These are phyloP conservation scores for Dryocosmus kuriphilus DNA, from an alignment of 2,888 invertebrate species.

Conservation along the genomic window DNA sequence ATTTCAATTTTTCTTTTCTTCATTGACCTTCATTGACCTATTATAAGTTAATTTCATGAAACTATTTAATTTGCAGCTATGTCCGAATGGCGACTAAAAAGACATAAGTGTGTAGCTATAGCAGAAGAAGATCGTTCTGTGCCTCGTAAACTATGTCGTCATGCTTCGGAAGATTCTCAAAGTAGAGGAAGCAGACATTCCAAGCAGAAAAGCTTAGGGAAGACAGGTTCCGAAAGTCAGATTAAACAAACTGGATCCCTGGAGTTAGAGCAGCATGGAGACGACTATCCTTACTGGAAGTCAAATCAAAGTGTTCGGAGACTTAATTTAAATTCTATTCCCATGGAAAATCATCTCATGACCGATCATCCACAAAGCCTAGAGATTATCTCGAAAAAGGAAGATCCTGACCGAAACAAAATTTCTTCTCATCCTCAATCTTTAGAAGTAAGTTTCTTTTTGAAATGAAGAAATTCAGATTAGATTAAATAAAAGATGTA, in stretches of 20 bases:
- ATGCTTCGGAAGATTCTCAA: slow-evolving; percentile 73
- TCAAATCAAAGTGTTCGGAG: slow-evolving; percentile 73
- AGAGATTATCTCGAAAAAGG: slow-evolving; percentile 73
- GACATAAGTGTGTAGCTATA: slow-evolving; percentile 68
- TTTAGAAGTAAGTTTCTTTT: slow-evolving; percentile 67
- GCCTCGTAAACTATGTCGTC: slow-evolving; percentile 69
- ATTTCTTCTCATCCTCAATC: slow-evolving; percentile 76
- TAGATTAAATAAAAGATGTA: too few species aligned
- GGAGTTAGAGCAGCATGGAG: slow-evolving; percentile 77
- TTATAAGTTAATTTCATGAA: not conserved
- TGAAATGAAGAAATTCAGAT: too few species aligned
- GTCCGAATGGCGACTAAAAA: slow-evolving; percentile 66
- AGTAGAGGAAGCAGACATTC: slow-evolving; percentile 68
- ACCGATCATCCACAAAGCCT: slow-evolving; percentile 75
- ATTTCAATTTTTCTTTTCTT: not conserved
- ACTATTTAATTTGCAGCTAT: slow-evolving; percentile 38
- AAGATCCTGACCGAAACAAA: slow-evolving; percentile 72
- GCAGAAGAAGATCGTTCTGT: slow-evolving; percentile 68
- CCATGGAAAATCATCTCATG: slow-evolving; percentile 70
- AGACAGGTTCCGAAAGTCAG: slow-evolving; percentile 77
- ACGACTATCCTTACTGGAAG: slow-evolving; percentile 74
- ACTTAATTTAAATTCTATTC: slow-evolving; percentile 71
- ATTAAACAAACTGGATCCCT: slow-evolving; percentile 81
- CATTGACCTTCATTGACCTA: not conserved
- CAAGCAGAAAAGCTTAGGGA: slow-evolving; percentile 74